Evolutionary conservation across 1,140 invertebrate genomes (phyloP).

Genomic region (Panagrolaimus sp.): DNA sequence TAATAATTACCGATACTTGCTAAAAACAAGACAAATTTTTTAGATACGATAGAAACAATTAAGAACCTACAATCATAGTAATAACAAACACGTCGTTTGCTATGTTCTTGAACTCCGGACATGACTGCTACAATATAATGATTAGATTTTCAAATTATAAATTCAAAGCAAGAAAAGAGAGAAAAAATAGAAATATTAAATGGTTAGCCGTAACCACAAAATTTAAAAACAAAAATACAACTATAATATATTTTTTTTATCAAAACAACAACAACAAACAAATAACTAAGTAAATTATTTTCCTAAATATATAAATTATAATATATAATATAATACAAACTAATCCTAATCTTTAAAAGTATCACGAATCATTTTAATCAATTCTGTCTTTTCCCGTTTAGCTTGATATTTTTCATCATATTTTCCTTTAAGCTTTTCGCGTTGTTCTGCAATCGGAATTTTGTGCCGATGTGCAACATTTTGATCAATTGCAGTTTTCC

Average conservation of each 20-base stretch:
- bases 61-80: conserved; percentile 93
- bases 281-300: not conserved
- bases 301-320: not conserved
- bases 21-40: conserved; percentile 24
- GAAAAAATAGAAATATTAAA: not conserved
- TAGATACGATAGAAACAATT: conserved; percentile 10
- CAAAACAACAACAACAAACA: conserved; percentile 8
- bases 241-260: not conserved
- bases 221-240: not conserved
- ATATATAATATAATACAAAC: not conserved
- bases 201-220: not conserved
- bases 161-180: conserved; percentile 7
- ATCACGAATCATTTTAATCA: not conserved
- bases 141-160: not conserved
- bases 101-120: conserved; percentile 69
- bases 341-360: not conserved
- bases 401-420: not conserved
- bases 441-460: not conserved
- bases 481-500: conserved; percentile 5
- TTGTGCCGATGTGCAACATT: conserved; percentile 9
- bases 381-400: not conserved
- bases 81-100: conserved; percentile 88
- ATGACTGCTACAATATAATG: not conserved
- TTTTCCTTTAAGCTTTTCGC: not conserved
- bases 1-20: conserved; percentile 22